Percentiles rank a stretch among this genome's conserved stretches.
phyloP scores from a whole-genome alignment of 2,797 vertebrate genomes.

The Notoglanidium macrostoma region DNA sequence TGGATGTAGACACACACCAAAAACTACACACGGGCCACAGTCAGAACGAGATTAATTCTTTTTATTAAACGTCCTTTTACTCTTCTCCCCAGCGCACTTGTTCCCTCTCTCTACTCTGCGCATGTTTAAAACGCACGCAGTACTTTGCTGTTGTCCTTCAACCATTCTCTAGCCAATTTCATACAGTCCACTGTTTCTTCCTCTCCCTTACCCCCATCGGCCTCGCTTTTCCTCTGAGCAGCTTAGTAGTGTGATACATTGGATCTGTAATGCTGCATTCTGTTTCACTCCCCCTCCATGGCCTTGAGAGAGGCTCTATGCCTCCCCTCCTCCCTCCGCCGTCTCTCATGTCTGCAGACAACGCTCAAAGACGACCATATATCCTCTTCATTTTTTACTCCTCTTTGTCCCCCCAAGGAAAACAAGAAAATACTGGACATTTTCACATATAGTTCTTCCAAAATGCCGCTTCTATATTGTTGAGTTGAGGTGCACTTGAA shows the following conservation, averaged over 20 bases:
- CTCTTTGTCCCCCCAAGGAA: background rate
- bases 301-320: slow-evolving; percentile 71
- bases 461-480: background rate
- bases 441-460: background rate
- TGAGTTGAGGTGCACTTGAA: slow-evolving; percentile 4
- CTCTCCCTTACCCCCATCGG: background rate
- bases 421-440: background rate
- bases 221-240: slow-evolving; percentile 11
- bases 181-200: background rate
- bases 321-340: slow-evolving; percentile 56
- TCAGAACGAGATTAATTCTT: slow-evolving; percentile 22
- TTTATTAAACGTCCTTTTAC: slow-evolving; percentile 14
- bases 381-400: slow-evolving; percentile 5
- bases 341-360: slow-evolving; percentile 57
- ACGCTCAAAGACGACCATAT: slow-evolving; percentile 45
- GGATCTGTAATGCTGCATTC: slow-evolving; percentile 43
- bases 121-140: background rate
- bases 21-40: slow-evolving; percentile 14
- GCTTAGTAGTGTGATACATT: slow-evolving; percentile 13
- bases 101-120: background rate
- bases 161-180: background rate
- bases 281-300: slow-evolving; percentile 47
- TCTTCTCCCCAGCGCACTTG: background rate
- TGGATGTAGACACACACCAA: slow-evolving; percentile 24
- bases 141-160: background rate